Evolutionary conservation across 1,140 invertebrate species (phyloP).

Genomic region (Pantala flavescens): DNA sequence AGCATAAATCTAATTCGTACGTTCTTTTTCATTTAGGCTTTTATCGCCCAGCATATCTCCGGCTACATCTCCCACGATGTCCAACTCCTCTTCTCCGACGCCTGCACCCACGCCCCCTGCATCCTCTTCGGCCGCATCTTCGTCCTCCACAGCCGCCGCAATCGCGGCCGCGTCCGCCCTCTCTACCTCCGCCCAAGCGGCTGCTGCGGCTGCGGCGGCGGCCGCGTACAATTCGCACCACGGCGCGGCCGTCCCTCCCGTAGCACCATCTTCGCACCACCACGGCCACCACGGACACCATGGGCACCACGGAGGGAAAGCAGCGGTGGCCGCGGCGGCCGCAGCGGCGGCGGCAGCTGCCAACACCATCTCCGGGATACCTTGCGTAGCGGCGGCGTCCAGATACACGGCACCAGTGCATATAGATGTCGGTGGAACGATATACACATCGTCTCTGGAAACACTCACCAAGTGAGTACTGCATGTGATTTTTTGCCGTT

Average conservation of each 20-base stretch:
- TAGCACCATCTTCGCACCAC: conserved; percentile 16
- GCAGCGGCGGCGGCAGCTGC: conserved; percentile 34
- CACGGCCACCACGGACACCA: conserved; percentile 19
- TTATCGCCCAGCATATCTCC: conserved; percentile 54
- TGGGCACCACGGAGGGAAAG: background rate
- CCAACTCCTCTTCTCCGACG: conserved; percentile 52
- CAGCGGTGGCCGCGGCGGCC: conserved; percentile 26
- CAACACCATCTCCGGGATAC: conserved; percentile 71
- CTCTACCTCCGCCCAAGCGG: conserved; percentile 77
- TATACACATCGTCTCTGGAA: conserved; percentile 91
- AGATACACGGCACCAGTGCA: conserved; percentile 91
- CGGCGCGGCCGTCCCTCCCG: background rate
- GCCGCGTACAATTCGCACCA: conserved; percentile 36
- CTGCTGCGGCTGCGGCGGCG: conserved; percentile 82
- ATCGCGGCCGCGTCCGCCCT: conserved; percentile 36
- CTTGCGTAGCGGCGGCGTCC: conserved; percentile 82
- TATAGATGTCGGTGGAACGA: conserved; percentile 93
- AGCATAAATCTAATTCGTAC: background rate
- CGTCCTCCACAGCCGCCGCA: conserved; percentile 28
- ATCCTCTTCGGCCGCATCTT: background rate
- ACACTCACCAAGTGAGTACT: conserved; percentile 86
- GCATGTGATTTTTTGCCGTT: no score
- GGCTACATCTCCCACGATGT: conserved; percentile 55
- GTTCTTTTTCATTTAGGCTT: conserved; percentile 35
- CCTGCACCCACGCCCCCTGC: conserved; percentile 28